Evolutionary conservation across 2,888 invertebrate genomes (phyloP), one percentile per base, ranked within the genome.

Genomic region (Thelaira solivaga): DNA sequence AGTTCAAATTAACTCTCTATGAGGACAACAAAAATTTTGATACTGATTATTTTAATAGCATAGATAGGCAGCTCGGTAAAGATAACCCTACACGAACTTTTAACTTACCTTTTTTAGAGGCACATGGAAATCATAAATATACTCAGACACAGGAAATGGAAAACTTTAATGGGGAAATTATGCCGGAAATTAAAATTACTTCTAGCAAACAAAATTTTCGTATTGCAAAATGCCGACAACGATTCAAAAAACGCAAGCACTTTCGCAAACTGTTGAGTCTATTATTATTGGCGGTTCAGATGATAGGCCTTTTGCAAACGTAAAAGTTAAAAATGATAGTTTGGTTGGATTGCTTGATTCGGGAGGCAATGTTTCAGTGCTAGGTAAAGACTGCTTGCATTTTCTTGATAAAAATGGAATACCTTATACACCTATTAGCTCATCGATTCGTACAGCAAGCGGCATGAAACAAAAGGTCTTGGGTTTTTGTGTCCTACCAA

Each of bases 241-340:
- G 31, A 5, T 31, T 11, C 34, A 16, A 34, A 20, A 20, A 20
- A 34, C 47, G 39, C 24, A 43, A 39, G 13, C 11, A 26, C 22
- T 20, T 47, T 13, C 34, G 47, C 2, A 47, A 47, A 13, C 3
- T 16, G 2, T 26, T 29, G 31, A 53, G 29, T 41, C 49, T 10
- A 26, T 20, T 2, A 22, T 55, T 10, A 7, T 45, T 11, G 6
- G 24, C 4, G 18, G 10, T 1, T 1, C 16, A 18, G 69, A 69
- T 20, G 39, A 59, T 18, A n/a, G 71, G 10, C 71, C 71, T 10
- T 71, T 71, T 51, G 51, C 39, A 29, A 59, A 39, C n/a, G 29
- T 69, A 7, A 39, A 49, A 18, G 20, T 61, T 16, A 26, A 29
- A 6, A 10, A 59, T 13, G 26, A 41, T 13, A 22, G 10, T 26